Evolutionary conservation across 2,797 vertebrate species (phyloP), one percentile per base, ranked within the genome.

Genomic region (Cynodonichthys magdalenae): DNA sequence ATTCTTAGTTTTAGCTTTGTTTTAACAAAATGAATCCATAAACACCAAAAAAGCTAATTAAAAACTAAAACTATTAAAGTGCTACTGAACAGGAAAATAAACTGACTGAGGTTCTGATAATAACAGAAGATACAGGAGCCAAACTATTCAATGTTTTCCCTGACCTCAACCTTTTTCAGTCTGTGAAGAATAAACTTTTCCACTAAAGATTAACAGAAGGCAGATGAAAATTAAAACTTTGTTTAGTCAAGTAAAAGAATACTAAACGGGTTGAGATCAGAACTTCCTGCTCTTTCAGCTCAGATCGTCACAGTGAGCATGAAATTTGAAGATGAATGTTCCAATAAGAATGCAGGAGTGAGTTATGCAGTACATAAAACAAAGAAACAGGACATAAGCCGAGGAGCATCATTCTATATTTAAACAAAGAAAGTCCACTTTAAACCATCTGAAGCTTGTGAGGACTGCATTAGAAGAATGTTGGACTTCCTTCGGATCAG

Each of bases 401-500:
- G 34, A 36, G 8, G 34, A 36, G 34, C 34, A 36, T 36, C 34
- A 36, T 36, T 36, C 34, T 36, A 36, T 36, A 47, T 24, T 18
- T 27, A 8, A 48, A n/a, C n/a, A 19, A 6, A 17, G 53, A 46
- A 53, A 6, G 28, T 41, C 17, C 6, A 17, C 69, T 50, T 65
- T 1, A 31, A 61, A 53, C 31, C 5, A 19, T 56, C 1, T 36
- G 18, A 20, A 52, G 48, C 19, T 11, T 56, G 51, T 29, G 3
- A 62, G 28, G 31, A 53, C 55, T 31, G 55, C 20, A 15, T 67
- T 15, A 19, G 53, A 66, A 66, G 64, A 66, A 74, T 46, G 66
- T 82, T 53, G 54, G 58, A 45, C 58, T 59, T 41, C 69, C 36
- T 20, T 49, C 29, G 53, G 71, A 74, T 80, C 65, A 51, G 60